Evolutionary conservation across 2,888 invertebrate species (phyloP), one percentile per base, ranked within the genome.

Genomic region (Aphodius granarius): DNA sequence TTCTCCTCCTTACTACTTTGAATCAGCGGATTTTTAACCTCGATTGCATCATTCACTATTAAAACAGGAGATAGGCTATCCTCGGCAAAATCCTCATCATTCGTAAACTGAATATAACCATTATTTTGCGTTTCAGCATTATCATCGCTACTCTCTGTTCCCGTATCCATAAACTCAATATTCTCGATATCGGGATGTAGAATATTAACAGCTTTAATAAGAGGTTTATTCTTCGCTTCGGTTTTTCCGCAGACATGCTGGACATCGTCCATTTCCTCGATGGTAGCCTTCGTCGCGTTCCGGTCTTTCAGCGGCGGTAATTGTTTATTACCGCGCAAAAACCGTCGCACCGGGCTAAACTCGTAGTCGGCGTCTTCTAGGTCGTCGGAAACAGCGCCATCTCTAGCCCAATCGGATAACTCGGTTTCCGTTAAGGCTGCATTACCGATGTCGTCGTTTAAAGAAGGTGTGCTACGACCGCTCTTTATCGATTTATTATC

Each of bases 331-430:
- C 43, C 13, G 13, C 13, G 43, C 13, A 43, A 43, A 43, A 13
- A 43, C 43, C 43, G 43, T 9, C 84, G 43, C 63, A 74, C 89
- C 0, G 90, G 89, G 82, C 90, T 90, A 0, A 91, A 87, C 63
- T 89, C 89, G 80, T 91, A 90, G 76, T 92, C 92, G 71, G 90
- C 89, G 79, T 92, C 92, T 64, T 91, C 91, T 75, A 94, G 90
- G 83, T 94, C 94, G 81, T 95, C 95, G 0, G 94, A 91, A 0
- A 93, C 93, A 64, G 91, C 92, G 79, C 93, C 94, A 82, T 96
- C 95, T 3, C 94, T 91, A 0, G 95, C 95, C 96, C 95, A 96
- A 85, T 96, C 96, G 0, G 95, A 95, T n/a, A 95, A 88, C 84
- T 96, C 96, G 0, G 95, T 95, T 86, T 96, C 96, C 0, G 95